A percentile compares a stretch with the other conserved stretches of the same genome.
Conservation (phyloP, 2,888 invertebrate genomes). For the Prenolepis imparis region DNA sequence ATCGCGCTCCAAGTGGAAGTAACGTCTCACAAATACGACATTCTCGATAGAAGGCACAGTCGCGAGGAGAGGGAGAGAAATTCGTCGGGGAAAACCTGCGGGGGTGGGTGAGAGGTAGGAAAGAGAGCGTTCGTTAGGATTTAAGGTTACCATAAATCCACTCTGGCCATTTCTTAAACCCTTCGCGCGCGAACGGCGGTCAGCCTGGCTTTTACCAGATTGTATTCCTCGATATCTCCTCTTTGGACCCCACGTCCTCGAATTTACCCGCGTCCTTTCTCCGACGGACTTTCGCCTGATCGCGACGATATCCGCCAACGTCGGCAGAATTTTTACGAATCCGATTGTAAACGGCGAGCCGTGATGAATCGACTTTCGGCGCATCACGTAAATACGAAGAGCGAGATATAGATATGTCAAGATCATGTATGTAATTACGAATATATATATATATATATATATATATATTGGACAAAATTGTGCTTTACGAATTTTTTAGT, state of each 20-base stretch:
- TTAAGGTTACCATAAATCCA: constrained; percentile 84
- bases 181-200: constrained; percentile 71
- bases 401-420: not conserved
- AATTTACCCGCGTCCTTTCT: constrained; percentile 62
- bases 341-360: constrained; percentile 24
- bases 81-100: not conserved
- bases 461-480: not conserved
- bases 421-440: not conserved
- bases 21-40: constrained; percentile 44
- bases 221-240: constrained; percentile 78
- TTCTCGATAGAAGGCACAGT: constrained; percentile 37
- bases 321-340: constrained; percentile 47
- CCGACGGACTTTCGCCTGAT: constrained; percentile 52
- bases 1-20: constrained; percentile 34
- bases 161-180: constrained; percentile 81
- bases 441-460: too few relatives aligned
- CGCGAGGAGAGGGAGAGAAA: not conserved
- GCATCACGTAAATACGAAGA: not conserved
- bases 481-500: not conserved
- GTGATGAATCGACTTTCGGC: constrained; percentile 13
- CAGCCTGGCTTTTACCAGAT: constrained; percentile 83
- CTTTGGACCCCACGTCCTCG: constrained; percentile 50
- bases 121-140: constrained; percentile 75
- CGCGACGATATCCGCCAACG: constrained; percentile 39
- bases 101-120: constrained; percentile 18